A percentile compares a stretch with the other conserved stretches of the same genome.
Evolutionary conservation across 1,140 invertebrate species (phyloP).

Genomic region (Drosophila mojavensis): DNA sequence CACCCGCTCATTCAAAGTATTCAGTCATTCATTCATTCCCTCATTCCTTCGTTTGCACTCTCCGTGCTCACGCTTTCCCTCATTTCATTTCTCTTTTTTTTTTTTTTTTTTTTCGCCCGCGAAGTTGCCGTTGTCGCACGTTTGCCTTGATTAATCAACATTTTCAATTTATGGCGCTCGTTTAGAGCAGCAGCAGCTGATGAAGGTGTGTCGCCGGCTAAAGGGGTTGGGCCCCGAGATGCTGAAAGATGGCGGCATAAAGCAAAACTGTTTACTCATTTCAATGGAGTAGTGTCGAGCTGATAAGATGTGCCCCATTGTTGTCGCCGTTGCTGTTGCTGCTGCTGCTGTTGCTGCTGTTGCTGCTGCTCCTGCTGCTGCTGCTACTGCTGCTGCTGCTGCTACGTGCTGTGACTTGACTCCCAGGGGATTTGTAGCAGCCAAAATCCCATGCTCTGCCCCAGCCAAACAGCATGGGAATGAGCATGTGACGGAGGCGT

Average conservation of each 20-base stretch:
- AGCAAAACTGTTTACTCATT: constrained; percentile 80
- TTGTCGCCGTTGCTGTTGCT: constrained; percentile 19
- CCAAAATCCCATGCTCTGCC: constrained; percentile 58
- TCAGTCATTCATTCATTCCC: constrained; percentile 15
- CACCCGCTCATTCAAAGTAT: constrained; percentile 14
- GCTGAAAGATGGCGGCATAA: constrained; percentile 41
- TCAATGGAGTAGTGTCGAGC: constrained; percentile 69
- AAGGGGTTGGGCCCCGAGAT: not conserved
- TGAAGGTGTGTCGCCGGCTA: not conserved
- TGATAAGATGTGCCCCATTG: constrained; percentile 59
- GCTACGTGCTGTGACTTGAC: constrained; percentile 68
- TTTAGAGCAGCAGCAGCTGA: constrained; percentile 15
- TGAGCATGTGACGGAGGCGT: not conserved
- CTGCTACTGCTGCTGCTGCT: constrained; percentile 19
- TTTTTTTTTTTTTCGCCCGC: not conserved
- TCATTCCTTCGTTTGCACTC: constrained; percentile 43
- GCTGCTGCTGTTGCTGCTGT: constrained; percentile 24
- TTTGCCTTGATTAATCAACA: constrained; percentile 77
- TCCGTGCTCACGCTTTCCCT: constrained; percentile 32
- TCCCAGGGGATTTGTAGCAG: constrained; percentile 74
- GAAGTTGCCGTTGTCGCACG: constrained; percentile 29
- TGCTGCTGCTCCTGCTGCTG: constrained; percentile 44
- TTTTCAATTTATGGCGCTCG: constrained; percentile 78
- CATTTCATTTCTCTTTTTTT: too few relatives aligned
- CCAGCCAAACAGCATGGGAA: constrained; percentile 16